A percentile compares a stretch with the other conserved stretches of the same genome.
These are phyloP conservation scores for Ibidorhyncha struthersii DNA, from an alignment of 2,113 vertebrate species.

Conservation along the genomic window DNA sequence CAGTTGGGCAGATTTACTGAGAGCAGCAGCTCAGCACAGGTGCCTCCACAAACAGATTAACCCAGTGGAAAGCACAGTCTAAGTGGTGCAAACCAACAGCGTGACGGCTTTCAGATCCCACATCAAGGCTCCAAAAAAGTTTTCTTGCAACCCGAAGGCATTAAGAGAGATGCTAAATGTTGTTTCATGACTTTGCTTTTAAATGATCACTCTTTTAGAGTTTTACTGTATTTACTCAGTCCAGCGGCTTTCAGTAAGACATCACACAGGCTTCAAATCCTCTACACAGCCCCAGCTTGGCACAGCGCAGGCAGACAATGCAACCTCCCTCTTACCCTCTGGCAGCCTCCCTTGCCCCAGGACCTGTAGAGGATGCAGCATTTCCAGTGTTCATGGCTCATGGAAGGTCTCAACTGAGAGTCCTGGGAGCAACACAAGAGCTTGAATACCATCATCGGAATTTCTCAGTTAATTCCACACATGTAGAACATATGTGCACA, in stretches of 20 bases:
- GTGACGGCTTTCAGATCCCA: background rate
- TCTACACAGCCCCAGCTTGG: background rate
- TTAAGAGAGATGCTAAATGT: background rate
- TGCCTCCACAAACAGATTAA: background rate
- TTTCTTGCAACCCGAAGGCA: background rate
- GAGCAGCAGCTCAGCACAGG: constrained; percentile 8
- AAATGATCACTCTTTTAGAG: background rate
- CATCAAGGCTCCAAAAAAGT: background rate
- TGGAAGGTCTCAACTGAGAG: background rate
- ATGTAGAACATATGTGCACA: background rate
- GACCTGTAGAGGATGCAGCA: background rate
- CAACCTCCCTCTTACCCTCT: background rate
- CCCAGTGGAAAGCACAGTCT: background rate
- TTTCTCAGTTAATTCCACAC: background rate
- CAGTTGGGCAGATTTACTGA: background rate
- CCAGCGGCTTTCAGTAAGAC: background rate
- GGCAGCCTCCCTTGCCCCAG: background rate
- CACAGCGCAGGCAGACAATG: background rate
- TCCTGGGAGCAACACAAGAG: background rate
- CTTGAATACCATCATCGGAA: background rate
- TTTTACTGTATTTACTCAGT: background rate
- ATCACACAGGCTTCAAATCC: background rate
- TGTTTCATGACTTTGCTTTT: background rate
- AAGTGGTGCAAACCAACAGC: background rate
- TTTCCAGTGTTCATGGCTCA: background rate